Conservation (phyloP, 2,888 invertebrate genomes). For the Dolomedes plantarius region DNA sequence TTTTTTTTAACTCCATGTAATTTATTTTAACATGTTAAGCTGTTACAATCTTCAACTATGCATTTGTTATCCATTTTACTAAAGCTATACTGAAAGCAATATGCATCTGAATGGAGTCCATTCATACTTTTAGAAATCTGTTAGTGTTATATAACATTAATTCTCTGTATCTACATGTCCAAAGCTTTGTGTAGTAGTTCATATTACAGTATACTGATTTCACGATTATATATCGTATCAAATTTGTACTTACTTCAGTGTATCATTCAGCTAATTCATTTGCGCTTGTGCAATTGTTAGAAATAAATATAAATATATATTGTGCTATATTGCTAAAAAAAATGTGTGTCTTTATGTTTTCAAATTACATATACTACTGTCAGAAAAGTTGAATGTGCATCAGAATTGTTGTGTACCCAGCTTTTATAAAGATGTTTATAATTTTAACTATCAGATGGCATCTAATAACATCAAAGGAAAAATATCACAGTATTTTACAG, state of each 20-base stretch:
- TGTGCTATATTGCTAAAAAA: not conserved
- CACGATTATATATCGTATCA: not conserved
- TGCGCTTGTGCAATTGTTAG: constrained; percentile 31
- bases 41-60: not conserved
- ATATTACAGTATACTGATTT: constrained; percentile 16
- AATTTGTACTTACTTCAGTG: constrained; percentile 12
- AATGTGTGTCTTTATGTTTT: too few species aligned
- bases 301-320: constrained; percentile 24
- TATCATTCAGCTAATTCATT: constrained; percentile 25
- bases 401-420: too few species aligned
- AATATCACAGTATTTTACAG: too few species aligned
- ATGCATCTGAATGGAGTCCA: not conserved
- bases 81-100: constrained; percentile 13
- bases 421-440: too few species aligned
- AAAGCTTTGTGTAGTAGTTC: constrained; percentile 22
- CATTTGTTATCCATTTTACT: constrained; percentile 7
- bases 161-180: constrained; percentile 16
- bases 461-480: too few species aligned
- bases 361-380: too few species aligned
- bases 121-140: constrained; percentile 11
- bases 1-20: not conserved
- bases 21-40: not conserved
- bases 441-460: too few species aligned
- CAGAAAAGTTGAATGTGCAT: too few species aligned
- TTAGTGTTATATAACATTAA: constrained; percentile 13